Conservation (phyloP, 2,797 vertebrate species). For the Catamblyrhynchus diadema region DNA sequence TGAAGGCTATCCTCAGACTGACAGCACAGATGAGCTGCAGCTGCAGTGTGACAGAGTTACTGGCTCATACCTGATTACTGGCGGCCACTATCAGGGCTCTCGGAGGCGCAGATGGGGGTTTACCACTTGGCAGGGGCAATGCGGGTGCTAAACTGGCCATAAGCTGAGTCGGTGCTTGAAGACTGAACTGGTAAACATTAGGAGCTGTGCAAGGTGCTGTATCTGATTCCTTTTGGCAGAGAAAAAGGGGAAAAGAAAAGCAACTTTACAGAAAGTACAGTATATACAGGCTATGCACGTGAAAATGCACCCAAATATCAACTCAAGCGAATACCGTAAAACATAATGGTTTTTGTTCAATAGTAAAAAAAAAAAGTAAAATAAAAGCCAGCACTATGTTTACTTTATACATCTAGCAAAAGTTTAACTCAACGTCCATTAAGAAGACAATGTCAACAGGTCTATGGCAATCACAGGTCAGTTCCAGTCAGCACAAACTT, state of each 20-base stretch:
- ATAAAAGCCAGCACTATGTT: not conserved
- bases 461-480: not conserved
- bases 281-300: constrained; percentile 38
- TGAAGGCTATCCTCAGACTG: not conserved
- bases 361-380: not conserved
- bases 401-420: not conserved
- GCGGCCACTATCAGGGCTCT: constrained; percentile 83
- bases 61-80: constrained; percentile 85
- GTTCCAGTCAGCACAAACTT: not conserved
- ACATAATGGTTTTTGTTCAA: not conserved
- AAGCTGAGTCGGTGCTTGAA: constrained; percentile 80
- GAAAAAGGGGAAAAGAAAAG: constrained; percentile 53
- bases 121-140: constrained; percentile 82
- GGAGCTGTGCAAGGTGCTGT: constrained; percentile 83
- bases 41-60: not conserved
- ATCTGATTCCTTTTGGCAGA: constrained; percentile 89
- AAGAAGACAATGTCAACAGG: not conserved
- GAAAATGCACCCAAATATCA: constrained; percentile 48
- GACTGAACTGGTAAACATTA: constrained; percentile 82
- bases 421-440: not conserved
- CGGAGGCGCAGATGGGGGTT: constrained; percentile 74
- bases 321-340: not conserved
- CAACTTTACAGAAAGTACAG: constrained; percentile 32
- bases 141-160: constrained; percentile 80
- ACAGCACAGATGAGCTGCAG: not conserved